Evolutionary conservation across 2,888 invertebrate species (phyloP).

Genomic region (Phengaris arion): DNA sequence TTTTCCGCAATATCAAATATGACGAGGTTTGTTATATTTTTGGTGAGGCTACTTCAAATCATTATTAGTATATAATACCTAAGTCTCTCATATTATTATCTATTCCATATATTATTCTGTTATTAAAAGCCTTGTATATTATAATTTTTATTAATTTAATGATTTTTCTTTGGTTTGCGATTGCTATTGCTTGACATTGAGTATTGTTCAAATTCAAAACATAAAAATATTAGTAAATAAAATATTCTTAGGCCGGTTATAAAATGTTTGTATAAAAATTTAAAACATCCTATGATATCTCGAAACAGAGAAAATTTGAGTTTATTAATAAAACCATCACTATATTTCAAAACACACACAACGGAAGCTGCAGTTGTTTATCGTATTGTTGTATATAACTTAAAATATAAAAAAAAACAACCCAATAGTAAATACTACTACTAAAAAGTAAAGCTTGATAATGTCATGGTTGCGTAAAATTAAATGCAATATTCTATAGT

Average conservation of each 20-base stretch:
- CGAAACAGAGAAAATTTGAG: no score
- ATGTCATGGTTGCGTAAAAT: slow-evolving; percentile 22
- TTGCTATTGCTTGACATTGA: neutral
- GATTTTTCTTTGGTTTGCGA: neutral
- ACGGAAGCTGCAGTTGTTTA: neutral
- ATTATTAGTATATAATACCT: neutral
- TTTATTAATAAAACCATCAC: neutral
- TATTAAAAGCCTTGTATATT: neutral
- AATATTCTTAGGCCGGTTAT: neutral
- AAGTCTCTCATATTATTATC: neutral
- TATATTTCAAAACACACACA: neutral
- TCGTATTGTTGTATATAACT: neutral
- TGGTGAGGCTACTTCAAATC: neutral
- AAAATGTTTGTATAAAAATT: slow-evolving; percentile 6
- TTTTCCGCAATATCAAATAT: no score
- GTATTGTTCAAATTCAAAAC: neutral
- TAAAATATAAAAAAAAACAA: neutral
- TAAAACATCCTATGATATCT: neutral
- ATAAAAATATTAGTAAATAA: neutral
- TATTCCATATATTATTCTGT: slow-evolving; percentile 12
- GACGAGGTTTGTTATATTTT: neutral
- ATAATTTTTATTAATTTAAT: neutral
- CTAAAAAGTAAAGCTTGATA: slow-evolving; percentile 7
- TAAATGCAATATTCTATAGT: slow-evolving; percentile 12
- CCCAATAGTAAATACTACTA: neutral